These are phyloP conservation scores for Lates calcarifer DNA, from an alignment of 2,113 vertebrate genomes.

Conservation along the genomic window DNA sequence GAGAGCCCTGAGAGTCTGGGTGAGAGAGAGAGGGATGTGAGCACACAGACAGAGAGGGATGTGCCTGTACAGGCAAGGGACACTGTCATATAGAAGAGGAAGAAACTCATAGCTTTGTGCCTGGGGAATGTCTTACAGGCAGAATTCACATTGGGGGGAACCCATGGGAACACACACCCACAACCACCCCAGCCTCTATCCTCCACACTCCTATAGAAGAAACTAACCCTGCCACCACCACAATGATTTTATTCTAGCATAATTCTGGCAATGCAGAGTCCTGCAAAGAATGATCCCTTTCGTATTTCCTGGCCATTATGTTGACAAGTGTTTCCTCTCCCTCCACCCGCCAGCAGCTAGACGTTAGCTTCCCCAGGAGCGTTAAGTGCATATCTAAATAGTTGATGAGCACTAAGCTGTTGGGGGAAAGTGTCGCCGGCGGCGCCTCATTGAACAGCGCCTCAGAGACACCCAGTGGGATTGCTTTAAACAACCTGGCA, in stretches of 20 bases:
- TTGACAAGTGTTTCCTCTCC: slow-evolving; percentile 50
- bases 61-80: slow-evolving; percentile 28
- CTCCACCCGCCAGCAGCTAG: slow-evolving; percentile 54
- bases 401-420: slow-evolving; percentile 83
- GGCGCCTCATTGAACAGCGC: slow-evolving; percentile 73
- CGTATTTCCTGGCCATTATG: slow-evolving; percentile 13
- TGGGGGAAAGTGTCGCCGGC: slow-evolving; percentile 74
- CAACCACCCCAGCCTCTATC: not conserved
- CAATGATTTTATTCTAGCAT: slow-evolving; percentile 21
- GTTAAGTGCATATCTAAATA: slow-evolving; percentile 83
- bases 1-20: slow-evolving; percentile 35
- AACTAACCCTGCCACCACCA: not conserved
- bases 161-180: slow-evolving; percentile 34
- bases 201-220: not conserved
- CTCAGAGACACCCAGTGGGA: slow-evolving; percentile 76
- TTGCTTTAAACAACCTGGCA: slow-evolving; percentile 77
- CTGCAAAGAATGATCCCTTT: slow-evolving; percentile 11
- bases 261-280: slow-evolving; percentile 14
- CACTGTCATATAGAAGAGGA: slow-evolving; percentile 25
- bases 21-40: slow-evolving; percentile 46
- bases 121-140: slow-evolving; percentile 54
- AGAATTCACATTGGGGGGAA: slow-evolving; percentile 5
- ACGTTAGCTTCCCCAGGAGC: slow-evolving; percentile 72
- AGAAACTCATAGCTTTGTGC: slow-evolving; percentile 48
- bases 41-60: slow-evolving; percentile 44